A percentile compares a stretch with the other conserved stretches of the same genome.
Evolutionary conservation across 2,113 vertebrate species (phyloP).

Genomic region (Choloepus hoffmanni): DNA sequence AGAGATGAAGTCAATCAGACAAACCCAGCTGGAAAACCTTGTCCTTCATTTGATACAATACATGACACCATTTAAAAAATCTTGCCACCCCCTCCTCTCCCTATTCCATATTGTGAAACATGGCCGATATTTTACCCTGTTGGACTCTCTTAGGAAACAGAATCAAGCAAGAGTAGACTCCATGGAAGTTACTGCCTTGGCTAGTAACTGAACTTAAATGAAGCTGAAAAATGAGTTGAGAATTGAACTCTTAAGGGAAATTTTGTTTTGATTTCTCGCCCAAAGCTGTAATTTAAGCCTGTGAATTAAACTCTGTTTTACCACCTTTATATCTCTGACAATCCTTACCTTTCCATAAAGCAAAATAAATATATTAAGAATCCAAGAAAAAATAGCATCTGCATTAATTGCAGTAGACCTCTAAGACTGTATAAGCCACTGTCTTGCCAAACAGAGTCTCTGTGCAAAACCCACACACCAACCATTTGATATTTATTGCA

Average conservation of each 20-base stretch:
- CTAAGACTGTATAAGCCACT: neutral
- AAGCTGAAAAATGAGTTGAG: constrained; percentile 1
- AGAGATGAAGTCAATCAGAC: neutral
- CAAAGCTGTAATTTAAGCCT: neutral
- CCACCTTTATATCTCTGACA: constrained; percentile 1
- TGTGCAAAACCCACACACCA: neutral
- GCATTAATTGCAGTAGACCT: neutral
- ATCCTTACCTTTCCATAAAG: neutral
- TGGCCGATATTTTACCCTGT: constrained; percentile 54
- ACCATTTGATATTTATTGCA: neutral
- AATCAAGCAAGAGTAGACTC: neutral
- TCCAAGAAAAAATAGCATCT: neutral
- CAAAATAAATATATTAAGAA: constrained; percentile 36
- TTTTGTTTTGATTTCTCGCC: neutral
- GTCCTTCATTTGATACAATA: constrained; percentile 50
- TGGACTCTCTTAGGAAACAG: constrained; percentile 35
- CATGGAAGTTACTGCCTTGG: neutral
- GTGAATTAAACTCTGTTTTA: neutral
- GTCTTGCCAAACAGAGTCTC: neutral
- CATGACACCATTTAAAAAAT: constrained; percentile 13
- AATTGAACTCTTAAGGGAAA: constrained; percentile 46
- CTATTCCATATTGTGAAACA: neutral
- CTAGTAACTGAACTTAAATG: neutral
- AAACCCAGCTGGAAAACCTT: constrained; percentile 70
- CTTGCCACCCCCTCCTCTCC: neutral